Evolutionary conservation across 1,140 invertebrate genomes (phyloP), one percentile per base, ranked within the genome.

Genomic region (Heliconius congener): DNA sequence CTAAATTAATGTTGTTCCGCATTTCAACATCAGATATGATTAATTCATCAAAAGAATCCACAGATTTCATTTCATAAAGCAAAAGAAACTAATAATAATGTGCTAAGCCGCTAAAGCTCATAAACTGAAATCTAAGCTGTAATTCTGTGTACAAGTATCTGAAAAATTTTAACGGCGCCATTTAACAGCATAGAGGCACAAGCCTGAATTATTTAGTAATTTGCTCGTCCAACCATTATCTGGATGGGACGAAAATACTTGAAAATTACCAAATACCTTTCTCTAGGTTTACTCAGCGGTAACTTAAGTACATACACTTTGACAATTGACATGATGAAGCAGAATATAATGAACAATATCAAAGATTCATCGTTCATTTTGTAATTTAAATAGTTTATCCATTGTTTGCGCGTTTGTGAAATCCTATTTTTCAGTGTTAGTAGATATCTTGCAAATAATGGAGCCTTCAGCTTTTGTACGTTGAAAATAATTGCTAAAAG

Each of bases 71-170:
- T 66, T 66, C 60, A 55, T 57, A 60, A 57, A 74, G 52, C 8
- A 60, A 74, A 74, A 19, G 18, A 60, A 74, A 74, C 73, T 46
- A 74, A 74, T 74, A 74, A 60, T 42, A 66, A 23, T 18, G 30
- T 74, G 34, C 55, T 18, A 76, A 76, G 71, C 60, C n/a, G 74
- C 23, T 23, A 23, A 39, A 71, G 50, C n/a, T 76, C 60, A 42
- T 76, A 76, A 76, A 23, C 74, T 60, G n/a, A n/a, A 76, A 70
- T 76, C 74, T 76, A 76, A 66, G 57, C n/a, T 16, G 74, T 27
- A 76, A 37, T 76, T 76, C 46, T 27, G 74, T 70, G 18, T 19
- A 57, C 74, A 76, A 76, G 74, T 76, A 76, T 76, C 39, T 50
- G 37, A 76, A 60, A 6, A 70, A 71, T 76, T 76, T 76, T 76